Evolutionary conservation across 2,888 invertebrate genomes (phyloP), one percentile per base, ranked within the genome.

Genomic region (Bibio marci): DNA sequence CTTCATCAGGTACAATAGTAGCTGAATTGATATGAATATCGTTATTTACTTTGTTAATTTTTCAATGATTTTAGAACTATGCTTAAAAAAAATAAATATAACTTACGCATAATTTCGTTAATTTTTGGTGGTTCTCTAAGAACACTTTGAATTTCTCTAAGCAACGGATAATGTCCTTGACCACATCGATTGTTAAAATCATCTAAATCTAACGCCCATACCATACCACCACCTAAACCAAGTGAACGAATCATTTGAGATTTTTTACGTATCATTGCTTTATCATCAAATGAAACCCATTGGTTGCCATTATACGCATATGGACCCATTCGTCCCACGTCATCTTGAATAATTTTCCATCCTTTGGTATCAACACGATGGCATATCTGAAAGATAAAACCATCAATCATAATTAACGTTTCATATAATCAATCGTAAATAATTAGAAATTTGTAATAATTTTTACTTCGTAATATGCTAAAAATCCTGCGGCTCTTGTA

Each of bases 231-330:
- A 12, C 79, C 88, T 14, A 91, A 67, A 44, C 77, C 71, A 59
- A 83, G 66, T 12, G 76, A 69, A 44, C 81, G 72, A 27, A 88
- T 74, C 50, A 76, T 78, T 49, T 83, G 73, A 0, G 85, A 78
- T 63, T 91, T 91, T 45, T 69, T 70, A 44, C 71, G 69, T 32
- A 91, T 76, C 62, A 80, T 87, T 26, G 76, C 76, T 8, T 70
- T 66, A 52, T 91, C 88, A 54, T 92, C 91, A 51, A 72, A 92
- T 3, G 86, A 81, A 15, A 90, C 87, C 91, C 91, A 92, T 54
- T 91, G 90, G 51, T 79, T 79, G 34, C 77, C 86, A 51, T 82
- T 81, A 53, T 76, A 80, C 1, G 90, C 85, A 49, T 80, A 88
- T 0, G 91, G 91, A 4, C 90, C 90, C 73, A 91, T 82, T 35